These are phyloP conservation scores for Oreochromis grahami DNA, from an alignment of 2,797 vertebrate species.

Conservation along the genomic window DNA sequence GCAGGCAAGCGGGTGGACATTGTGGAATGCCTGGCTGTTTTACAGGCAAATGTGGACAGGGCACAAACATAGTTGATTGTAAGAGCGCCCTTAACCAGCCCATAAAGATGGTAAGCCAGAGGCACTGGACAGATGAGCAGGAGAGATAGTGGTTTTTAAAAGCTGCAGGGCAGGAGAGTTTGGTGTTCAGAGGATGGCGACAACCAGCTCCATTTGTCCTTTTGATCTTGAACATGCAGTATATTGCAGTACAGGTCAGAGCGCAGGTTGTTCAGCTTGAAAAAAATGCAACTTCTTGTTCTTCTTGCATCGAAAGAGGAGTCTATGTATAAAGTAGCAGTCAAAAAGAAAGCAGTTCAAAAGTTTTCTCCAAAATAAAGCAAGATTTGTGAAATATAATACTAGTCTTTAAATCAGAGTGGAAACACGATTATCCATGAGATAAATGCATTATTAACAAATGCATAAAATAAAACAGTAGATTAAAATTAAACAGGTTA, in stretches of 20 bases:
- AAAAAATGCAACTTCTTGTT: not conserved
- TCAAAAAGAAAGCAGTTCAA: not conserved
- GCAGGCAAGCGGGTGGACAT: constrained; percentile 35
- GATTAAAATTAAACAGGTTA: not conserved
- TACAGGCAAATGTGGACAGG: constrained; percentile 37
- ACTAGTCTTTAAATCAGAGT: not conserved
- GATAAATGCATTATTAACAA: not conserved
- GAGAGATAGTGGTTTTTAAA: constrained; percentile 44
- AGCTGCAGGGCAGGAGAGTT: constrained; percentile 24
- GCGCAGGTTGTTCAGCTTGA: not conserved
- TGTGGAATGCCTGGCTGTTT: constrained; percentile 32
- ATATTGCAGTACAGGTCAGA: constrained; percentile 4
- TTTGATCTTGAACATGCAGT: constrained; percentile 24
- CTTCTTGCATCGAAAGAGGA: not conserved
- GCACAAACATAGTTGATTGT: constrained; percentile 40
- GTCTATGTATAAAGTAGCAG: not conserved
- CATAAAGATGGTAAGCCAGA: constrained; percentile 54
- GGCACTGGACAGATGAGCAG: constrained; percentile 29
- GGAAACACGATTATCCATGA: not conserved
- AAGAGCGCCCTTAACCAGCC: constrained; percentile 49
- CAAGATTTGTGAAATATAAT: not conserved
- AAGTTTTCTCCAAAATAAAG: not conserved
- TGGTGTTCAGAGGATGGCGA: constrained; percentile 27
- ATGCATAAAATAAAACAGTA: not conserved
- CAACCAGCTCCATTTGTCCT: constrained; percentile 44